Conservation (phyloP, 2,797 vertebrate species). For the Gymnodraco acuticeps region DNA sequence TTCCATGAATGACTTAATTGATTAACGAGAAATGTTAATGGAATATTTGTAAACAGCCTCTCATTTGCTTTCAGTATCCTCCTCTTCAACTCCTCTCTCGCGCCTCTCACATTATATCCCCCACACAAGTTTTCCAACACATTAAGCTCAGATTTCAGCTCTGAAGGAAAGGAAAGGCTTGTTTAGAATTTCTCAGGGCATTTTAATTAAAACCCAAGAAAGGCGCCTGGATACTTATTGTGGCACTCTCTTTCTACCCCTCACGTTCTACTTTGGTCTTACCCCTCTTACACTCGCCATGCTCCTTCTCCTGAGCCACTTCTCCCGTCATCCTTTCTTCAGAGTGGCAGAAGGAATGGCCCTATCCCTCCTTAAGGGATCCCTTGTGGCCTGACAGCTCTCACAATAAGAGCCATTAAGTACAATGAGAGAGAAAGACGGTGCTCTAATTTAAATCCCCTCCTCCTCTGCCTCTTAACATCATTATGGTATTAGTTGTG, state of each 20-base stretch:
- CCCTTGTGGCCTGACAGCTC: conserved; percentile 71
- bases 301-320: conserved; percentile 64
- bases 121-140: conserved; percentile 50
- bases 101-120: conserved; percentile 34
- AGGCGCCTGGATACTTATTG: conserved; percentile 14
- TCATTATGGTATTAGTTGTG: conserved; percentile 58
- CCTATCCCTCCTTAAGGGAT: conserved; percentile 68
- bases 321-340: conserved; percentile 71
- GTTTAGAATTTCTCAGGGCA: conserved; percentile 58
- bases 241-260: conserved; percentile 55
- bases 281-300: conserved; percentile 32
- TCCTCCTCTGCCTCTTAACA: conserved; percentile 71
- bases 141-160: conserved; percentile 47
- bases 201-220: conserved; percentile 72
- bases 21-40: conserved; percentile 70
- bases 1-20: conserved; percentile 77
- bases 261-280: conserved; percentile 42
- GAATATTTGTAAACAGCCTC: conserved; percentile 75
- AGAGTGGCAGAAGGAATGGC: conserved; percentile 71
- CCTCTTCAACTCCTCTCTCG: conserved; percentile 37
- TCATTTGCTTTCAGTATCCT: conserved; percentile 59
- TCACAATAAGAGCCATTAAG: conserved; percentile 82
- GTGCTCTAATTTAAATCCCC: conserved; percentile 77
- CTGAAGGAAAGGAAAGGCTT: conserved; percentile 45
- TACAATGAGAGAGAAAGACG: conserved; percentile 72